Base-by-base conservation (phyloP, 2,888 invertebrate genomes). In the Aphrophora alni region DNA sequence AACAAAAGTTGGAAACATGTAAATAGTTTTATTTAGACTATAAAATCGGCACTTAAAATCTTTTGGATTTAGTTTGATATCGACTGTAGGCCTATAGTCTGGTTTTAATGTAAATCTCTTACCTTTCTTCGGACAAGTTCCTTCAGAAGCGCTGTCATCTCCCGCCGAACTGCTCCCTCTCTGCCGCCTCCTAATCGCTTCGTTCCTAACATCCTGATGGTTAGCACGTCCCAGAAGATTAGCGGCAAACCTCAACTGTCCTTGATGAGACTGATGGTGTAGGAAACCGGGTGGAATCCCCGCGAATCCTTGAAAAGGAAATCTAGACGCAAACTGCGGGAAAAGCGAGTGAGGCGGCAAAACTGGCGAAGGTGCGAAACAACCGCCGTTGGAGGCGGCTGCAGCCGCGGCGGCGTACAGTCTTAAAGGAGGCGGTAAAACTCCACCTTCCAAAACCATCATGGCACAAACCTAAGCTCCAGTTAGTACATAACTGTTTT, bases 391-490 rank as follows among this genome's bases (percentile, higher is more conserved):
- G 77, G 83, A 78, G 80, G 85, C 84, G 38, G 83, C 82, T 78
- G 84, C 84, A 59, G 85, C 82, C 80, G 83, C 84, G 28, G 82
- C 84, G 69, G 83, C 85, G 88, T 93, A 93, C 85, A 93, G 89
- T 87, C 93, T 92, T 88, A 93, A 89, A 87, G 93, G 92, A 88
- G 93, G 92, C 89, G 93, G 93, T 89, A 93, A 88, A 85, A 92
- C 93, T 88, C 86, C 84, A 89, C 90, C 87, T 87, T 92, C 93
- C 87, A 93, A 89, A 89, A 93, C 93, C 93, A 93, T 93, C 86
- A 87, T 88, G 82, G 84, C 69, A 44, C 5, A 14, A 4, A 33
- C 44, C n/a, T n/a, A n/a, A n/a, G n/a, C n/a, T n/a, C 5, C 44
- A 44, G 44, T 44, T 14, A 44, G 44, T 44, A 44, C 44, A 44